Conservation (phyloP, 1,140 invertebrate genomes). For the Ceratosolen solmsi region DNA sequence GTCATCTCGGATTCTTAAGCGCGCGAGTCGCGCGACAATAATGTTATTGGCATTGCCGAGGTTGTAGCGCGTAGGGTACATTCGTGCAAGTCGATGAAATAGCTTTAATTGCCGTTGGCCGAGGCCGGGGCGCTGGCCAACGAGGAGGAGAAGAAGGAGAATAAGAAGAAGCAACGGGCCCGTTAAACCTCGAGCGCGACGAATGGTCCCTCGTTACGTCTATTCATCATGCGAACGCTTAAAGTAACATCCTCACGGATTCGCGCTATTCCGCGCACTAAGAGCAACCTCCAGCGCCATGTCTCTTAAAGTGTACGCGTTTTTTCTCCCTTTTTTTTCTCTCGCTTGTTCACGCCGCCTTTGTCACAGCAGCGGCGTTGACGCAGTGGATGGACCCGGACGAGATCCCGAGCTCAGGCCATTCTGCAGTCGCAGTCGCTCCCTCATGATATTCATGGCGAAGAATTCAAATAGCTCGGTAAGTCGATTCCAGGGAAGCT, state of each 20-base stretch:
- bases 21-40: no score
- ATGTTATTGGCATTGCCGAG: no score
- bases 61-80: neutral
- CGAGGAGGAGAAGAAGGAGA: no score
- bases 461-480: slow-evolving; percentile 71
- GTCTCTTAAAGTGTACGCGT: neutral
- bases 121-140: no score
- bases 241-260: neutral
- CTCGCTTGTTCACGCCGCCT: slow-evolving; percentile 57
- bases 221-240: neutral
- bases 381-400: slow-evolving; percentile 72
- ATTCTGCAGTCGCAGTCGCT: slow-evolving; percentile 71
- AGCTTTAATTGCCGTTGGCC: no score
- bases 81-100: no score
- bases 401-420: slow-evolving; percentile 73
- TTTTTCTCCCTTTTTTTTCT: neutral
- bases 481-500: slow-evolving; percentile 55
- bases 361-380: slow-evolving; percentile 67
- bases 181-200: neutral
- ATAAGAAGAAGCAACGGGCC: no score
- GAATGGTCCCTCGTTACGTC: no score
- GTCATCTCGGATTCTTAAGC: no score
- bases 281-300: neutral
- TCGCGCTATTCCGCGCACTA: neutral
- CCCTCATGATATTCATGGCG: slow-evolving; percentile 71